phyloP scores from a whole-genome alignment of 53 echinoderm and acorn worm species.

The Zoroaster sp. region DNA sequence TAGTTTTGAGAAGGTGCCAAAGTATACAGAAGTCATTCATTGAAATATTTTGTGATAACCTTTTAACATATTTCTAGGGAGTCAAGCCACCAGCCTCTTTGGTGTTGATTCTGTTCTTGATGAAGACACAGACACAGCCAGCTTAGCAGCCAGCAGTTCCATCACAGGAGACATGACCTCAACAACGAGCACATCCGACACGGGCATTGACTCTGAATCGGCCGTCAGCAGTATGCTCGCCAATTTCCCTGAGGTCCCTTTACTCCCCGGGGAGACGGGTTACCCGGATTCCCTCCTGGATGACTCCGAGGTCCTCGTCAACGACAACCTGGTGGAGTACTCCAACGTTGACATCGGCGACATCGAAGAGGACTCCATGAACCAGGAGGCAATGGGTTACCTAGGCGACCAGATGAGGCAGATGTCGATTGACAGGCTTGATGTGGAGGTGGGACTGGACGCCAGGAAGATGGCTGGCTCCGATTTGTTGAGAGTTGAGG shows the following conservation, averaged over 20 bases:
- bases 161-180: slow-evolving; percentile 12
- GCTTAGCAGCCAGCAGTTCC: slow-evolving; percentile 31
- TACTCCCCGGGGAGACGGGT: slow-evolving; percentile 12
- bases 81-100: slow-evolving; percentile 29
- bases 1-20: not conserved
- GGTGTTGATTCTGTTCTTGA: slow-evolving; percentile 80
- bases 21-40: not conserved
- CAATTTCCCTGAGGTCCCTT: slow-evolving; percentile 32
- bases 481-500: slow-evolving; percentile 50
- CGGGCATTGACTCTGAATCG: slow-evolving; percentile 53
- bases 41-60: too few relatives aligned
- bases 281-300: slow-evolving; percentile 25
- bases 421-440: slow-evolving; percentile 13
- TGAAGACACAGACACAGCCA: slow-evolving; percentile 67
- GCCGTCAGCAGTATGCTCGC: slow-evolving; percentile 29
- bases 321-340: slow-evolving; percentile 73
- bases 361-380: slow-evolving; percentile 68
- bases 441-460: slow-evolving; percentile 37
- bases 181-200: slow-evolving; percentile 3
- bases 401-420: slow-evolving; percentile 51
- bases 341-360: slow-evolving; percentile 89
- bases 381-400: slow-evolving; percentile 53
- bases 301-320: slow-evolving; percentile 73
- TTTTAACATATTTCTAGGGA: not conserved
- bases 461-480: slow-evolving; percentile 45